Percentiles rank a stretch among this genome's conserved stretches.
These are phyloP conservation scores for Drosophila austrosaltans DNA, from an alignment of 2,888 invertebrate genomes.

Conservation along the genomic window DNA sequence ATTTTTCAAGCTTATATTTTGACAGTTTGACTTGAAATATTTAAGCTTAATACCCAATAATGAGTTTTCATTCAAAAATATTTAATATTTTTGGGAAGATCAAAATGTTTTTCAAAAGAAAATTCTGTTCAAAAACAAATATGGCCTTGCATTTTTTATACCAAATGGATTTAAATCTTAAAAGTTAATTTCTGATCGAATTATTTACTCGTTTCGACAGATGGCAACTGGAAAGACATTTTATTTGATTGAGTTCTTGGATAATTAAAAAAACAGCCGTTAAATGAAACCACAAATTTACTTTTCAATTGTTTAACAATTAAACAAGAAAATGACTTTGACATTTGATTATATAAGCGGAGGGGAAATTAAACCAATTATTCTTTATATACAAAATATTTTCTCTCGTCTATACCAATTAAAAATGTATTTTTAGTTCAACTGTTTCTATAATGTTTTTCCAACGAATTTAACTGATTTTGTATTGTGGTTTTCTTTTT, in stretches of 20 bases:
- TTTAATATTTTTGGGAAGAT: background rate
- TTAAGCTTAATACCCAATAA: background rate
- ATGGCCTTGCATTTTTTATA: too few relatives aligned
- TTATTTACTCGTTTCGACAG: too few relatives aligned
- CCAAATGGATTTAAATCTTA: too few relatives aligned
- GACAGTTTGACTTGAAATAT: conserved; percentile 2
- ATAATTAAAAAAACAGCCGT: too few relatives aligned
- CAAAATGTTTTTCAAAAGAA: too few relatives aligned
- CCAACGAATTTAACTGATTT: background rate
- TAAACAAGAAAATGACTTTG: background rate
- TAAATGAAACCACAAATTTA: background rate
- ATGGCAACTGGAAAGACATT: too few relatives aligned
- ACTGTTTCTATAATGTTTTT: background rate
- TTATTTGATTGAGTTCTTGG: too few relatives aligned
- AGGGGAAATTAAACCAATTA: background rate
- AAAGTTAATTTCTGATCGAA: too few relatives aligned
- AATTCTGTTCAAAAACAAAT: too few relatives aligned
- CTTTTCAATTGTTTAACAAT: background rate
- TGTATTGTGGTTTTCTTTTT: background rate
- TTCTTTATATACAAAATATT: background rate
- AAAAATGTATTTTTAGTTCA: background rate
- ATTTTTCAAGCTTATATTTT: background rate
- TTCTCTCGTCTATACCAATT: background rate
- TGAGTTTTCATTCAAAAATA: background rate
- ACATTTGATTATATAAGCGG: background rate